Evolutionary conservation across 2,113 vertebrate genomes (phyloP).

Genomic region (Rhea americana): DNA sequence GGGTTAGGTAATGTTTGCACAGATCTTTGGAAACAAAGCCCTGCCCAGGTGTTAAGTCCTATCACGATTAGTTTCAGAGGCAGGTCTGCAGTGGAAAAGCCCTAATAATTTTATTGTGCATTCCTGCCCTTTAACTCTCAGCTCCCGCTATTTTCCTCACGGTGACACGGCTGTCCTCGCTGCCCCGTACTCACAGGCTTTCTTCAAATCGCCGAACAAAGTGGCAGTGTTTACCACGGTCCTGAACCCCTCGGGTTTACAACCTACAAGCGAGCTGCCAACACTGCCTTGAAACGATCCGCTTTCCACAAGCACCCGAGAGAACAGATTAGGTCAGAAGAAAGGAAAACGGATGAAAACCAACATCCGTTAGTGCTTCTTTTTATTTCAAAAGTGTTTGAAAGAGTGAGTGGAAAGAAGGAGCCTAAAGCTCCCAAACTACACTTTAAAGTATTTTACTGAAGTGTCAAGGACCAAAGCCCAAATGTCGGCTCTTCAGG

Average conservation of each 20-base stretch:
- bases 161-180: neutral
- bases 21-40: slow-evolving; percentile 11
- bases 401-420: slow-evolving; percentile 38
- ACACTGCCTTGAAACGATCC: neutral
- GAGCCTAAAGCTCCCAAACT: slow-evolving; percentile 27
- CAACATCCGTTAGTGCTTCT: slow-evolving; percentile 13
- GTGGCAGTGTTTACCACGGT: neutral
- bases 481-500: slow-evolving; percentile 28
- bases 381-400: slow-evolving; percentile 47
- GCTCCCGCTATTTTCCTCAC: neutral
- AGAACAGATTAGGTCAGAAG: neutral
- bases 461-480: slow-evolving; percentile 50
- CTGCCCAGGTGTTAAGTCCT: neutral
- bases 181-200: neutral
- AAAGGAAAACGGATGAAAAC: slow-evolving; percentile 26
- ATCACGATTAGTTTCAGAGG: neutral
- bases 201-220: neutral
- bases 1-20: neutral
- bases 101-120: neutral
- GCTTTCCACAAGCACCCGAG: neutral
- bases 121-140: neutral
- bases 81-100: neutral
- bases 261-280: slow-evolving; percentile 16
- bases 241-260: neutral
- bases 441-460: slow-evolving; percentile 53